Conservation (phyloP, 2,888 invertebrate species). For the Neoaliturus tenellus region DNA sequence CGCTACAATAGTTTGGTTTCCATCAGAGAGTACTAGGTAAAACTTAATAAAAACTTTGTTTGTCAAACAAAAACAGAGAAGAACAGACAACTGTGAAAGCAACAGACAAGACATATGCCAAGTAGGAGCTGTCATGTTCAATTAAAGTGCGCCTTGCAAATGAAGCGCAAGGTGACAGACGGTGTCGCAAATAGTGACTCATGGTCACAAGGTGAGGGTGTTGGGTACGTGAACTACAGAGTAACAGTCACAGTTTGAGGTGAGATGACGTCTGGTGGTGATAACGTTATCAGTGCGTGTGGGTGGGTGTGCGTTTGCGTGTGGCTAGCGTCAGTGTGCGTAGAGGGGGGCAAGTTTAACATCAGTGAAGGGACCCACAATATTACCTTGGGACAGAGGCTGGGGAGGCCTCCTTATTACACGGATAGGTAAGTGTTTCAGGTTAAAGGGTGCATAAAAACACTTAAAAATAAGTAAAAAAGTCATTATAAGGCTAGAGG, state of each 20-base stretch:
- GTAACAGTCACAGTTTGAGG: not conserved
- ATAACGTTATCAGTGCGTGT: not conserved
- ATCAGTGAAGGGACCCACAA: conserved; percentile 11
- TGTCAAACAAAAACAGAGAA: not conserved
- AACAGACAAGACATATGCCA: not conserved
- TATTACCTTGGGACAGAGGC: conserved; percentile 1
- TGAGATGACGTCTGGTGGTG: not conserved
- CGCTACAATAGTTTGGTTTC: too few species aligned
- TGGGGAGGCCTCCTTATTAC: not conserved
- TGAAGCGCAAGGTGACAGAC: too few species aligned
- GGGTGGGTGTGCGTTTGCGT: not conserved
- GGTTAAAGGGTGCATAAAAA: too few species aligned
- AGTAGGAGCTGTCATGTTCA: too few species aligned
- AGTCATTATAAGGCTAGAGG: too few species aligned
- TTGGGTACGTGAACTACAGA: not conserved
- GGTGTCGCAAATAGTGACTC: not conserved
- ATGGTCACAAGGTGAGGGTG: not conserved
- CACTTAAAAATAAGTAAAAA: too few species aligned
- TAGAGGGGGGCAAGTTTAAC: not conserved
- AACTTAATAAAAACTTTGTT: too few species aligned
- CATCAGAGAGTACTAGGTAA: too few species aligned
- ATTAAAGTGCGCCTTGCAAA: too few species aligned
- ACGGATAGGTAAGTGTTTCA: conserved; percentile 27
- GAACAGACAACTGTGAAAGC: not conserved
- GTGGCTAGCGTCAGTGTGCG: not conserved